Base-by-base conservation (phyloP, 2,113 vertebrate genomes). In the Arenaria interpres region DNA sequence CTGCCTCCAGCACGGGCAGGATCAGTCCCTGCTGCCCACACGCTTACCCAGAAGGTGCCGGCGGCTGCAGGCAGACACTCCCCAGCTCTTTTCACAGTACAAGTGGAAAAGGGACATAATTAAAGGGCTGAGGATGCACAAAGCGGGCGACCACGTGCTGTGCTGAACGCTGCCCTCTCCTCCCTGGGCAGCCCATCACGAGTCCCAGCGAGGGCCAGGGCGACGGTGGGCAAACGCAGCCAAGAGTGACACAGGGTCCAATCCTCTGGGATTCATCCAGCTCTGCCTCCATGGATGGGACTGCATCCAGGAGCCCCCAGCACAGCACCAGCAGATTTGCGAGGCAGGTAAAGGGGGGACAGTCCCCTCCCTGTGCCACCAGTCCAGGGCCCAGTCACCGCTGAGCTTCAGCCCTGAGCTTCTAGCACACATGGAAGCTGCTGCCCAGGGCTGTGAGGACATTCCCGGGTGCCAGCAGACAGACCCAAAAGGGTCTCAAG, bases 51-150 rank as follows among this genome's bases (percentile, higher is more conserved):
- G 87, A 73, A 91, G 87, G 89, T 84, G 79, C 69, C 9, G 2
- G 59, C 4, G 30, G 84, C 77, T 7, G 1, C 10, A 6, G 83
- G 56, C 64, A 54, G 84, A 59, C 0, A 1, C 25, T 81, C 53
- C 76, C 69, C 56, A 8, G 89, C 89, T 45, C 87, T 82, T 78
- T 89, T 14, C 81, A 87, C 77, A 75, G 83, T 17, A 4, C 72
- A n/a, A 77, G 91, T 46, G 85, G 89, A 23, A 83, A 75, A 72
- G 66, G 87, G 53, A 71, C 39, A 89, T 48, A 91, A 96, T 88
- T 7, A 95, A 97, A 96, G 81, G 94, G 95, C 95, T 97, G 90
- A 96, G 93, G 86, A 57, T 76, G 95, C 96, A 95, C 89, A 95
- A 92, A 95, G 92, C 43, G 1, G 46, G 83, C 69, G 24, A 92